Evolutionary conservation across 2,888 invertebrate genomes (phyloP).

Genomic region (Globia sparganii): DNA sequence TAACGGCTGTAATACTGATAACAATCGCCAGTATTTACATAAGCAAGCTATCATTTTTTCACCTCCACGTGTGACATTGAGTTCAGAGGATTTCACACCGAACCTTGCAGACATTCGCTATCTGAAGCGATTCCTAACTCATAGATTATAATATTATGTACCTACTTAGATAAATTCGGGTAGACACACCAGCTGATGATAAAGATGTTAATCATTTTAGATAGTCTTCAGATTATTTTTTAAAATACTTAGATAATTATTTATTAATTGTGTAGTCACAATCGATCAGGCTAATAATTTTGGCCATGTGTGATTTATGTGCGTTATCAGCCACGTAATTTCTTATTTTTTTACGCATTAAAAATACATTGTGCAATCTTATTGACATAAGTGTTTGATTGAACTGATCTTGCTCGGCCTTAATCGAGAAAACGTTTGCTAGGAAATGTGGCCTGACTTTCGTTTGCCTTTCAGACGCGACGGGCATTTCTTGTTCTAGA

Average conservation of each 20-base stretch:
- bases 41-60: constrained; percentile 10
- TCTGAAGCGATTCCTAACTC: constrained; percentile 1
- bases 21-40: constrained; percentile 19
- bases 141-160: constrained; percentile 1
- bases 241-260: constrained; percentile 1
- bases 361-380: neutral
- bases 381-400: neutral
- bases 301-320: constrained; percentile 19
- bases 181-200: constrained; percentile 13
- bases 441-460: constrained; percentile 1
- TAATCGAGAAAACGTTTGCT: neutral
- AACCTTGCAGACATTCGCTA: constrained; percentile 7
- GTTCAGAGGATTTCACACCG: constrained; percentile 19
- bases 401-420: neutral
- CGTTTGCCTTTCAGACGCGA: constrained; percentile 5
- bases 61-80: constrained; percentile 12
- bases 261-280: neutral
- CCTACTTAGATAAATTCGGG: neutral
- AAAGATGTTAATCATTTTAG: neutral
- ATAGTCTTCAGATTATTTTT: constrained; percentile 8
- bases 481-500: neutral
- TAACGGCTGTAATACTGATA: neutral
- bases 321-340: neutral
- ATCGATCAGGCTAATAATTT: constrained; percentile 14
- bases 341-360: neutral